Base-by-base conservation (phyloP, 2,888 invertebrate genomes). In the Trissoscelio sp. region DNA sequence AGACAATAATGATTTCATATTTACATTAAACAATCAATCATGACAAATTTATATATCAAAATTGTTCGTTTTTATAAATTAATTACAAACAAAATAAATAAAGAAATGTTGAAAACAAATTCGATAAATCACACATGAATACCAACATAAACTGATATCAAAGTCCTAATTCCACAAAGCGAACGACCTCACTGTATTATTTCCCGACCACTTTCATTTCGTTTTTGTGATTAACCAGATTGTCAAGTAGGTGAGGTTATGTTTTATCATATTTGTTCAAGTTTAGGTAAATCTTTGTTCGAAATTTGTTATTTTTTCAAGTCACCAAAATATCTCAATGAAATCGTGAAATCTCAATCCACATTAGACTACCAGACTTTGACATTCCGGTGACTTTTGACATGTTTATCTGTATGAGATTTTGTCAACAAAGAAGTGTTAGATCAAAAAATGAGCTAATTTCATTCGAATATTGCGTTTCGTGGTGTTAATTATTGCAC, bases 201-300 rank as follows among this genome's bases (percentile, higher is more conserved):
- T n/a, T n/a, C n/a, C 24, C 6, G 24, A 24, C 24, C 12, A 28
- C 28, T 28, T 12, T 22, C 51, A 51, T 28, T 28, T 14, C 28
- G n/a, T 6, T 24, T 53, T 53, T 11, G 55, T 18, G 12, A 22
- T 22, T 14, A 18, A 39, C 6, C 22, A 22, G 39, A 39, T 58
- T 58, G 39, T 58, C 39, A 39, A 58, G 58, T 58, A 58, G 39
- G 58, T 28, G 0, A 58, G 58, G 58, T 58, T 58, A 58, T 58
- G 58, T 58, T 58, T 39, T 34, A 2, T 22, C 34, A 34, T 11
- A 18, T 34, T 55, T 55, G 6, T 24, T 24, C 24, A 24, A 24
- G 11, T 34, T 34, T n/a, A n/a, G n/a, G 34, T 34, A 7, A 42
- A 14, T 11, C 9, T 11, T n/a, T 57, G 31, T n/a, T 37, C 4